Evolutionary conservation across 2,888 invertebrate genomes (phyloP), one percentile per base, ranked within the genome.

Genomic region (Invenusta paracnida): DNA sequence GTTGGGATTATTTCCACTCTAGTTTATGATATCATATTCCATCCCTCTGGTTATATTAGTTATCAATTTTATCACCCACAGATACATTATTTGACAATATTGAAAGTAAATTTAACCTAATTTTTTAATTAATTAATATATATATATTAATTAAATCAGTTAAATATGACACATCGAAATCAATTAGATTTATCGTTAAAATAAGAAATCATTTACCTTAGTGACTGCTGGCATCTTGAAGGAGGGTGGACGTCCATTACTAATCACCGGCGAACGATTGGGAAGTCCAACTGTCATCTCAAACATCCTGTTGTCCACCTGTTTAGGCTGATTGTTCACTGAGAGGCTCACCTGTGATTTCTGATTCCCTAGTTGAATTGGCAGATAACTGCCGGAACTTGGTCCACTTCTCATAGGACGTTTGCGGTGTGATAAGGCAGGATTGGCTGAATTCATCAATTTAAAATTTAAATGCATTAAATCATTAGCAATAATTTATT

Each of bases 271-370:
- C 5, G 48, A 48, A 48, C 17, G 48, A 48, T 48, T 5, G 5
- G 73, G 73, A 2, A 73, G 25, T 13, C 27, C 73, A 73, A 73
- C 73, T 73, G 73, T 73, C 73, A 73, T 73, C 23, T 73, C 73
- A 73, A 23, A 73, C 73, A 73, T 73, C 2, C 2, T 13, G 25
- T 73, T 73, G 73, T 73, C 23, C 17, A 23, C 73, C 73, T n/a
- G 5, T 73, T 73, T 73, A 23, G 27, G 17, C 23, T 13, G 73
- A 73, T 23, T 73, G 23, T 73, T 73, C 17, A 73, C 17, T 2
- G 17, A 23, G 17, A 73, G 2, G 27, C 23, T 73, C 2, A n/a
- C 5, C 73, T 73, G 17, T 2, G 73, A n/a, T 23, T 73, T 73
- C 25, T 73, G 73, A 73, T 73, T 73, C 2, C 23, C 27, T 23